Conservation (phyloP, 2,113 vertebrate genomes). For the Parus major region DNA sequence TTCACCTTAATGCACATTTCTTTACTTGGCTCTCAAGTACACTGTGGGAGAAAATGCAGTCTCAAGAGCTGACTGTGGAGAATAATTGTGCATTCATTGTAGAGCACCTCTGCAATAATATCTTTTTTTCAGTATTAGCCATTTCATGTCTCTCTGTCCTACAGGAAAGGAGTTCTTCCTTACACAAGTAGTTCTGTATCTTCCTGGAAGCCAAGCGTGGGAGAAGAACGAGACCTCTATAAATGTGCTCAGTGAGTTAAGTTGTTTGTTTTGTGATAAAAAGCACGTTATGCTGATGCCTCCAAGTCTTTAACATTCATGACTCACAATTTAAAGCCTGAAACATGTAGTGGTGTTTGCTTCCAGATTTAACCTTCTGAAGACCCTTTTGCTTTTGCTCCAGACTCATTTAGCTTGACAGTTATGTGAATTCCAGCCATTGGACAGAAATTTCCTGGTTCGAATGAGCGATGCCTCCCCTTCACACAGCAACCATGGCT, state of each 20-base stretch:
- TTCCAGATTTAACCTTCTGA: conserved; percentile 16
- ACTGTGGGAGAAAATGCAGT: neutral
- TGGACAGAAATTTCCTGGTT: conserved; percentile 14
- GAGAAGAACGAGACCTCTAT: neutral
- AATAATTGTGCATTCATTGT: neutral
- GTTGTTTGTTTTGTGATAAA: conserved; percentile 45
- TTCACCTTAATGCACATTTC: neutral
- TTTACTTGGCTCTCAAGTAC: neutral
- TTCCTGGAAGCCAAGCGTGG: neutral
- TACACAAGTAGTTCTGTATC: neutral
- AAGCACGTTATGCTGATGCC: neutral
- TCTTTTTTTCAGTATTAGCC: neutral
- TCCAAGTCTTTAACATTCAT: conserved; percentile 39
- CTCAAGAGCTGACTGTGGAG: neutral
- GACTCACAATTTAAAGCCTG: conserved; percentile 25
- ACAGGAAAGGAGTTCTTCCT: neutral
- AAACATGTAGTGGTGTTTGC: neutral
- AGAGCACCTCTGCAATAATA: neutral
- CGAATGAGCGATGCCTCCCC: neutral
- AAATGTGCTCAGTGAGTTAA: neutral
- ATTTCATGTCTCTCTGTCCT: neutral
- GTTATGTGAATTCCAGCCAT: conserved; percentile 2
- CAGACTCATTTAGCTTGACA: neutral
- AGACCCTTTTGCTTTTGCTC: neutral
- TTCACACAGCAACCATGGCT: neutral